Evolutionary conservation across 2,797 vertebrate species (phyloP), one percentile per base, ranked within the genome.

Genomic region (Anguilla marmorata): DNA sequence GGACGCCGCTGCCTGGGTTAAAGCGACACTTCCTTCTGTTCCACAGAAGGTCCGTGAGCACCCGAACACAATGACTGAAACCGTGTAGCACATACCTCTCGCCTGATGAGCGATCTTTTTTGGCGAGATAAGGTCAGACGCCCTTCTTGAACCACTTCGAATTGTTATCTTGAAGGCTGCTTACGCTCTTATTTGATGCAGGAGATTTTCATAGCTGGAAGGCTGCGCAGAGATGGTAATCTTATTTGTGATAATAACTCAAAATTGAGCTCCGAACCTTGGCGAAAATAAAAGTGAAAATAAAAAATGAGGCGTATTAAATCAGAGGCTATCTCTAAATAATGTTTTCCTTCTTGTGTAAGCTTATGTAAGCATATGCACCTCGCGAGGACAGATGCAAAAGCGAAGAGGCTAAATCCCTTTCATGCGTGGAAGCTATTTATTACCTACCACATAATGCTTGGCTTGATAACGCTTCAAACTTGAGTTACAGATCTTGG

Each of bases 281-380:
- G 30, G 11, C 21, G 1, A 8, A 24, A 87, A 37, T 7, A 88
- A 85, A 54, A 24, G 9, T 30, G 24, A 72, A 72, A n/a, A 41
- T 83, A 66, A 87, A 87, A 72, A 30, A 84, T 14, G 87, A 69
- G 63, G 80, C 41, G n/a, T 63, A 84, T 85, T 56, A 88, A 84
- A 79, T 50, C 45, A 74, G 5, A 19, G 48, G 21, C 48, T 84
- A 50, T 84, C 66, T 63, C 21, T n/a, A 45, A 60, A 48, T 85
- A 85, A 84, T 69, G 54, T 66, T 66, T 7, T 37, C 16, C 60
- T 84, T 27, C 72, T 88, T 88, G 60, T 48, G 16, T 74, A 88
- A 76, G 50, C 87, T 48, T 85, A 76, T 85, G 30, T 88, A 88
- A 87, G 63, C 83, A 21, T 76, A 52, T 19, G 37, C 48, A 24